Base-by-base conservation (phyloP, 1,140 invertebrate genomes). In the Whitmania pigra region DNA sequence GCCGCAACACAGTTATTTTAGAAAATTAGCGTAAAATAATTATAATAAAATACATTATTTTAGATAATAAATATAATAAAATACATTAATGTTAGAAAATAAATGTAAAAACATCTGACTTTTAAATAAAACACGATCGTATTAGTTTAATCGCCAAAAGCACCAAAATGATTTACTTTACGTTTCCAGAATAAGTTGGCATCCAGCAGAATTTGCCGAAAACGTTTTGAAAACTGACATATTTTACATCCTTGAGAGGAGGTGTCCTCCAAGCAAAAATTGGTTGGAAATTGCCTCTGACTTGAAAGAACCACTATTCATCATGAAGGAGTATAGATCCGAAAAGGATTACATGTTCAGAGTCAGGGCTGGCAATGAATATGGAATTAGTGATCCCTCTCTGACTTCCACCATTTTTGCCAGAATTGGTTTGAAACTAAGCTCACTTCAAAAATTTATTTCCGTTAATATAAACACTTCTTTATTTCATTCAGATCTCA, bases 311-410 rank as follows among this genome's bases (percentile, higher is more conserved):
- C 78, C 78, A 9, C 72, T 74, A 0, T 81, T 77, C 73, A 72
- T 73, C 13, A 77, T 81, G 36, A 79, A 75, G 15, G 78, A 77
- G 17, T 74, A 81, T 31, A 73, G 74, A 27, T 75, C 78, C 29
- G 77, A 80, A 67, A 76, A 87, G 75, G 89, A 92, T 29, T 98
- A 98, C 80, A 92, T 97, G 74, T 97, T 98, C 86, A 86, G 94
- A 69, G 92, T 98, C 0, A 89, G 93, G 85, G 94, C 94, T 72
- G 93, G 97, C 82, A 97, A 97, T 82, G 90, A 94, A 78, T 94
- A 94, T 79, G 94, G 94, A 53, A 88, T 89, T 67, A 95, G 93
- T n/a, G 93, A 97, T 75, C 92, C 93, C 17, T 89, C 88, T 5
- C 86, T 86, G 53, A 94, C 92, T 27, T 29, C 70, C 25, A 67